Evolutionary conservation across 2,888 invertebrate genomes (phyloP), one percentile per base, ranked within the genome.

Genomic region (Drosophila mulleri): DNA sequence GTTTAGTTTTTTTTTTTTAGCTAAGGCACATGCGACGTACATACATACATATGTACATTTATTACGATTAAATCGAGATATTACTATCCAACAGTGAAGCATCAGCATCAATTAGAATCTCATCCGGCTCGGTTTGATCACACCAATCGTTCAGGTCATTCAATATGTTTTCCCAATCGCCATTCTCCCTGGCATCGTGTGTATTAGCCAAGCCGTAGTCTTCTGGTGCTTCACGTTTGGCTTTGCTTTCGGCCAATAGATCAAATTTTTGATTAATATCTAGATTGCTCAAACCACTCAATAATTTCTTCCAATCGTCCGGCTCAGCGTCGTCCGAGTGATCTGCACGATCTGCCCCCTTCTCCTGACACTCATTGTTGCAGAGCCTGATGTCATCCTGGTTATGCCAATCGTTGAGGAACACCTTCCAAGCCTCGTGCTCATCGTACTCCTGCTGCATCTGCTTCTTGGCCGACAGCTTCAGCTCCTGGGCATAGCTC

Each of bases 11-110:
- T 26, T 26, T 26, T 26, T 26, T 26, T 32, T 41, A 35, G 37
- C 37, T 6, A 44, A 44, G 32, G 29, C 23, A n/a, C 20, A 11
- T 35, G 32, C 52, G 23, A 37, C n/a, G 29, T 3, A 23, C 4
- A 3, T 35, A 11, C 9, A 11, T 7, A 2, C 56, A 48, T 73
- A 11, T 6, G 11, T 7, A 2, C 56, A 48, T 73, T 76, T 75
- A 52, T 70, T 70, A 4, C 20, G 16, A 26, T 47, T 20, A 44
- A 53, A 41, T 54, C 26, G 9, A 58, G 35, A 12, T 37, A 14
- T n/a, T 45, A 3, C 16, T 32, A 20, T 11, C 16, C 26, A 41
- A 41, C n/a, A 26, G 3, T 18, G 18, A 29, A 56, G 41, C 39
- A 14, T 41, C 39, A 26, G 11, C 57, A 44, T 35, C 12, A 8